These are phyloP conservation scores for Brachypalpus laphriformis DNA, from an alignment of 2,888 invertebrate species.

Conservation along the genomic window DNA sequence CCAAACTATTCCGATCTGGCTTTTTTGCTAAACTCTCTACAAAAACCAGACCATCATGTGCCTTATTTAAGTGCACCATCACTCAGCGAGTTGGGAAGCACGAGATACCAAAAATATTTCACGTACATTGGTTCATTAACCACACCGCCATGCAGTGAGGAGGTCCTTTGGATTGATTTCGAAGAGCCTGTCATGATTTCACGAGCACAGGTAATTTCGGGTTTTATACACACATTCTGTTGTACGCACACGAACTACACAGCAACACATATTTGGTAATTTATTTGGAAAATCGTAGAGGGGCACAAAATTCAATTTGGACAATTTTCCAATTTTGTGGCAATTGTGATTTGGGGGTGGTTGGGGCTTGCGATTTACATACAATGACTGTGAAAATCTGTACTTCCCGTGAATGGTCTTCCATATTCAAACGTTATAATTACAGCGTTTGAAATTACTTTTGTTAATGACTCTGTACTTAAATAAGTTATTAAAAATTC, in stretches of 20 bases:
- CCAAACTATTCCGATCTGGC: constrained; percentile 86
- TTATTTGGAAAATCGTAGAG: background rate
- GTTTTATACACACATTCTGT: background rate
- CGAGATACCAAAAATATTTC: constrained; percentile 87
- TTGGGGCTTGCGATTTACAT: background rate
- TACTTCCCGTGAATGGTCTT: background rate
- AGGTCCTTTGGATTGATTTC: constrained; percentile 94
- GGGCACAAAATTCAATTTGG: too few species aligned
- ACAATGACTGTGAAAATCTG: background rate
- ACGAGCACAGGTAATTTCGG: constrained; percentile 86
- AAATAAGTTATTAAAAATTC: background rate
- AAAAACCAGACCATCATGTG: constrained; percentile 84
- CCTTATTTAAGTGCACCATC: constrained; percentile 84
- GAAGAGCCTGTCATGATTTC: constrained; percentile 88
- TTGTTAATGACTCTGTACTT: background rate
- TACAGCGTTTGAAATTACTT: background rate
- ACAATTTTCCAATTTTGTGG: background rate
- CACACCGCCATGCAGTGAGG: constrained; percentile 93
- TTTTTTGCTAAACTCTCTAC: constrained; percentile 84
- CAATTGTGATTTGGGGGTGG: background rate
- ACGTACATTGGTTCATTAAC: constrained; percentile 94
- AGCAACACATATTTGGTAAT: background rate
- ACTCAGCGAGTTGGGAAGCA: constrained; percentile 84
- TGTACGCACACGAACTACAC: background rate
- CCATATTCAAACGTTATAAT: constrained; percentile 9